Percentiles rank a stretch among this genome's conserved stretches.
These are phyloP conservation scores for Plecturocebus donacophilus DNA, from an alignment of 2,113 vertebrate species.

Conservation along the genomic window DNA sequence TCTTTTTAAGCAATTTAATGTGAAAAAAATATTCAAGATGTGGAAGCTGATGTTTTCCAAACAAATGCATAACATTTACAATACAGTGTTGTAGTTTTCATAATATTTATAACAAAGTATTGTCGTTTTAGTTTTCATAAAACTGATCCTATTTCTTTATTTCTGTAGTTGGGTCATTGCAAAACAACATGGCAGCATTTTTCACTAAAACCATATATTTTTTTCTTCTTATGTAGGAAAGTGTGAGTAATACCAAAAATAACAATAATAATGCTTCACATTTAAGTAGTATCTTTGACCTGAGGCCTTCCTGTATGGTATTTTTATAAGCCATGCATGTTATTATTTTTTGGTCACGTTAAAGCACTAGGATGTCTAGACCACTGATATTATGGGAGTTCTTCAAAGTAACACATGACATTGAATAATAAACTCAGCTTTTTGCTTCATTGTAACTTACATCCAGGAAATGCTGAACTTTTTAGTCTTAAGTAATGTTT, in stretches of 20 bases:
- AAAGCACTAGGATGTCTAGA: constrained; percentile 49
- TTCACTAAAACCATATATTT: constrained; percentile 37
- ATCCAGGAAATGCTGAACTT: neutral
- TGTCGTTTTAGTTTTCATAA: constrained; percentile 43
- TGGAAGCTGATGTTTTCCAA: constrained; percentile 16
- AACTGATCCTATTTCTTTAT: neutral
- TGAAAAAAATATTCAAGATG: constrained; percentile 8
- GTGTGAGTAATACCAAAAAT: constrained; percentile 58
- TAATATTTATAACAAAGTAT: neutral
- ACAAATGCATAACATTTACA: constrained; percentile 1
- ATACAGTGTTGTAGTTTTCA: neutral
- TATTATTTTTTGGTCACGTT: constrained; percentile 38
- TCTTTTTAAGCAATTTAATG: neutral
- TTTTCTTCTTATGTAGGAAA: constrained; percentile 50
- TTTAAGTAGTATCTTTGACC: constrained; percentile 62
- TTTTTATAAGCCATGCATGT: constrained; percentile 49
- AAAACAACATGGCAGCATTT: constrained; percentile 35
- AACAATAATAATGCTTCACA: constrained; percentile 53
- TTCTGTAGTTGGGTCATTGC: constrained; percentile 30
- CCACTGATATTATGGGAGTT: neutral
- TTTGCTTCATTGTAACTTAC: neutral
- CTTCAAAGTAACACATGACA: constrained; percentile 47
- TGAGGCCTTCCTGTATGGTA: constrained; percentile 41
- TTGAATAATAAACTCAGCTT: constrained; percentile 60
- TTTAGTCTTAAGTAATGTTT: constrained; percentile 29